phyloP scores from a whole-genome alignment of 2,113 vertebrate species.

The Vombatus ursinus region DNA sequence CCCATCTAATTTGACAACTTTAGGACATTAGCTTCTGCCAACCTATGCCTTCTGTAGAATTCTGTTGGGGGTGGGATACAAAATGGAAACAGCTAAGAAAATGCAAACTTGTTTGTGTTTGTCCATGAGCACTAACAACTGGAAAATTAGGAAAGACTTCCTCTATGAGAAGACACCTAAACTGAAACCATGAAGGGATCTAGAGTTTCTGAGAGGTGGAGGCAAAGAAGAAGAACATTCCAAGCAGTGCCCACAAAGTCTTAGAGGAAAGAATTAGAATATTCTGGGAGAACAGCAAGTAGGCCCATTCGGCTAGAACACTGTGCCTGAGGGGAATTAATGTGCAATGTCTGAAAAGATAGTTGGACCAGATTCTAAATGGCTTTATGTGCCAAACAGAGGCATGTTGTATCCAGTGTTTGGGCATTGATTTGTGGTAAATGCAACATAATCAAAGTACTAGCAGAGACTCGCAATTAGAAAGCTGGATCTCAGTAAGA shows the following conservation, averaged over 20 bases:
- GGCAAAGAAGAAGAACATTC: background rate
- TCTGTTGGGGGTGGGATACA: background rate
- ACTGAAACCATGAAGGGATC: background rate
- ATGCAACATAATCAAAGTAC: background rate
- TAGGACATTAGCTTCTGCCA: background rate
- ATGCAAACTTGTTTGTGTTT: background rate
- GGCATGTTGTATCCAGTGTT: background rate
- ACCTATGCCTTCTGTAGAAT: background rate
- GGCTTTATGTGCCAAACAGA: background rate
- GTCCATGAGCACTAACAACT: background rate
- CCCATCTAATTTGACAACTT: background rate
- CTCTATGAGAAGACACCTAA: background rate
- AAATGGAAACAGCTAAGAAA: background rate
- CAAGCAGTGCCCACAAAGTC: background rate
- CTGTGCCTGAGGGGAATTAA: background rate
- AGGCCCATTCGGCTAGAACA: background rate
- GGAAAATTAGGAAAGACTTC: background rate
- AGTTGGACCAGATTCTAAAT: background rate
- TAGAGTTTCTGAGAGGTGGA: background rate
- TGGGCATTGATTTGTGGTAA: background rate
- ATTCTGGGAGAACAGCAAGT: background rate
- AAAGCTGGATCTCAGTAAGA: background rate
- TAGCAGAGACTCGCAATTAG: background rate
- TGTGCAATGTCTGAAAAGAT: background rate
- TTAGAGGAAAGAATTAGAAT: background rate